Evolutionary conservation across 92 coral and sea anemone species (phyloP), one percentile per base, ranked within the genome.

Genomic region (Desmophyllum pertusum): DNA sequence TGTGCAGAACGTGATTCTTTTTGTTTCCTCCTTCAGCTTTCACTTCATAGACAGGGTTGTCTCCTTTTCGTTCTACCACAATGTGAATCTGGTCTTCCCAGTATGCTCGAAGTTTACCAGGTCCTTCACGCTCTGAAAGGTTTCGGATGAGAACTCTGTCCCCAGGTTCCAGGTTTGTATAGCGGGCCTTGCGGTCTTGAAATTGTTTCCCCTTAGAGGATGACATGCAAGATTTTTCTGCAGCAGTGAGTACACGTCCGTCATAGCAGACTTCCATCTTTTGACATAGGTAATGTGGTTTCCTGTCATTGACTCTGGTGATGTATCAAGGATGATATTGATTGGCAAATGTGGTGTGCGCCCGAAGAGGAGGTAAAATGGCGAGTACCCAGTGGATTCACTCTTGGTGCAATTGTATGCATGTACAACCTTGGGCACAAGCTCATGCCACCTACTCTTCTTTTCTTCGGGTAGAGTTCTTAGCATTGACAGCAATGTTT

Each of bases 41-140:
- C 25, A 71, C 90, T 53, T 48, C 31, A 61, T 72, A 73, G 57
- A 86, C 81, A 36, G 75, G 81, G 67, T 30, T 75, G 41, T 71
- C 81, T 39, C 75, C 85, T 70, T 63, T 85, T 29, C 53, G 69
- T 19, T 62, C 73, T 19, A 77, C 77, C 66, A 85, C 78, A 10
- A 85, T 69, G 36, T 80, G 73, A 35, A 86, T 80, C 57, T 70
- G 50, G 11, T 79, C 86, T 57, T 86, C 89, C 89, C 76, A 86
- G 74, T 86, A 36, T 37, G 63, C 53, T 31, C 31, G 35, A 7
- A 71, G 59, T 39, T 79, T 71, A 53, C 81, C 78, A 1, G 86
- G 86, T n/a, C 74, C 52, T 6, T 29, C 51, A 30, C 69, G 38
- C 45, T 53, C 77, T n/a, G 80, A 70, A 10, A 80, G 67, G 53